phyloP scores from a whole-genome alignment of 2,888 invertebrate species.

The Scelioninae gen. 1 region DNA sequence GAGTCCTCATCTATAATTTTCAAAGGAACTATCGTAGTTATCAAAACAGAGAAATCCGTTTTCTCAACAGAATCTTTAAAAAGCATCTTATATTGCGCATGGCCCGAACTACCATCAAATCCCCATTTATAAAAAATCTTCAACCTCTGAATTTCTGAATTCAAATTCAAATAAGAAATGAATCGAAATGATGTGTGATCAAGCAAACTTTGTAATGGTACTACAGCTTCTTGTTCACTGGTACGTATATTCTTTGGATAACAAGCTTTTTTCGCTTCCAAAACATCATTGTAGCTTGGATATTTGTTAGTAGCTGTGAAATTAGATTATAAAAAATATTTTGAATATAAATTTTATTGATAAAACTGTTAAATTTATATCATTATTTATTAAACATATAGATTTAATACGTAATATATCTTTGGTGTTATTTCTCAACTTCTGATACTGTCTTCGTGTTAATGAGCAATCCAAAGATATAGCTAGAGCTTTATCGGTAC shows the following conservation, averaged over 20 bases:
- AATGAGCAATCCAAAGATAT: background rate
- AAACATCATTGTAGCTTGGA: too few species aligned
- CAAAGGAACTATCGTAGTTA: too few species aligned
- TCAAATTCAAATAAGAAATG: too few species aligned
- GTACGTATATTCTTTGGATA: background rate
- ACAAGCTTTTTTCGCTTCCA: background rate
- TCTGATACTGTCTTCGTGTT: background rate
- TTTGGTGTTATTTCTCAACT: background rate
- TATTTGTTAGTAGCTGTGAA: too few species aligned
- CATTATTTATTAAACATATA: too few species aligned
- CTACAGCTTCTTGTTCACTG: background rate
- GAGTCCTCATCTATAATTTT: too few species aligned
- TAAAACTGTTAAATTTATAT: too few species aligned
- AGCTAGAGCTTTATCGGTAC: background rate
- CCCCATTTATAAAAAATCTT: slow-evolving; percentile 15
- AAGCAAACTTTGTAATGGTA: slow-evolving; percentile 1
- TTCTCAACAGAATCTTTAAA: too few species aligned
- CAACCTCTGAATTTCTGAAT: too few species aligned
- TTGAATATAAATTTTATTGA: background rate
- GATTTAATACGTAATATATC: background rate
- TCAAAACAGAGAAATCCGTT: too few species aligned
- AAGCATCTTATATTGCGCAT: slow-evolving; percentile 1
- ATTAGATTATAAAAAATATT: background rate
- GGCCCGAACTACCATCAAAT: slow-evolving; percentile 33
- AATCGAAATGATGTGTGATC: background rate